These are phyloP conservation scores for Andricus grossulariae DNA, from an alignment of 1,140 invertebrate genomes.

Conservation along the genomic window DNA sequence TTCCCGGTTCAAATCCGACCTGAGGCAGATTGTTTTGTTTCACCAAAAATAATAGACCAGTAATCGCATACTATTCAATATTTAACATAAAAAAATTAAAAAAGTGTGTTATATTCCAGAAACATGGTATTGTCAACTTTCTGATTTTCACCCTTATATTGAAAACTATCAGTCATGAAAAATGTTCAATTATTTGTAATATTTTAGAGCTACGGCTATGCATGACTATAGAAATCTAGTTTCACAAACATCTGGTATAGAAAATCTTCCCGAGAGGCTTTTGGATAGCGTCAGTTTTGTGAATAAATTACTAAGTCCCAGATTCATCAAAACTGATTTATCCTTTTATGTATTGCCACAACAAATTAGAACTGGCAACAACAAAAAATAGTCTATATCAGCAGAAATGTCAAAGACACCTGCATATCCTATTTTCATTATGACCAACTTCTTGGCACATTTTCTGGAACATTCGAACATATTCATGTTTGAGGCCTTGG, in stretches of 20 bases:
- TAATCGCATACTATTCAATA: too few species aligned
- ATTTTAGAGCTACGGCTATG: slow-evolving; percentile 42
- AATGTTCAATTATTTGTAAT: too few species aligned
- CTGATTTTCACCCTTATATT: too few species aligned
- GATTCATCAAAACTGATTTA: slow-evolving; percentile 84
- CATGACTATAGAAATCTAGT: slow-evolving; percentile 41
- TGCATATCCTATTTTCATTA: slow-evolving; percentile 87
- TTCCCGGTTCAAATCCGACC: too few species aligned
- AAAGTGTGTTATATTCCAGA: too few species aligned
- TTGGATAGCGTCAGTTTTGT: slow-evolving; percentile 72
- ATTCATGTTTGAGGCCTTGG: too few species aligned
- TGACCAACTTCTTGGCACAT: slow-evolving; percentile 78
- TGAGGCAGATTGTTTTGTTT: too few species aligned
- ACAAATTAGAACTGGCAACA: slow-evolving; percentile 74
- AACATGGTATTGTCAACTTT: too few species aligned
- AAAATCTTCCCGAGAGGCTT: slow-evolving; percentile 61
- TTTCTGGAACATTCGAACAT: slow-evolving; percentile 79
- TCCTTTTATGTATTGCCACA: slow-evolving; percentile 81
- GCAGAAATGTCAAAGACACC: slow-evolving; percentile 88
- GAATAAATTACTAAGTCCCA: slow-evolving; percentile 70
- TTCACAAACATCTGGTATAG: slow-evolving; percentile 1
- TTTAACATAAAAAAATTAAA: too few species aligned
- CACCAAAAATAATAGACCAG: too few species aligned
- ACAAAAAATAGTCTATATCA: slow-evolving; percentile 85
- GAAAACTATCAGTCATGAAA: too few species aligned